Evolutionary conservation across 2,113 vertebrate genomes (phyloP).

Genomic region (Hystrix cristata): DNA sequence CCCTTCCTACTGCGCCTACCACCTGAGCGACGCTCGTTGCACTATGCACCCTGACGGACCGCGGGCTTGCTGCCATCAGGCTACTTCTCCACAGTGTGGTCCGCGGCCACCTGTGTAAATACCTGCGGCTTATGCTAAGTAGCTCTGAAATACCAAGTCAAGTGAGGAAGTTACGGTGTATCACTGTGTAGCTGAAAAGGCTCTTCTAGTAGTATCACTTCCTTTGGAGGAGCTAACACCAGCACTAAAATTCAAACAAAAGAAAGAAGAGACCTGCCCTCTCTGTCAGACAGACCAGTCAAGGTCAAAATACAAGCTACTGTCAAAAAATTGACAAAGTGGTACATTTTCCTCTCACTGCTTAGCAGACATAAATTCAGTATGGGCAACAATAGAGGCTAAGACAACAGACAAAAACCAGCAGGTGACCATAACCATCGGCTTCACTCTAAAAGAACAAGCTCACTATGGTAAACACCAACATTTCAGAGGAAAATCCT

Average conservation of each 20-base stretch:
- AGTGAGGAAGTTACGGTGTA: neutral
- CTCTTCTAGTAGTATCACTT: slow-evolving; percentile 55
- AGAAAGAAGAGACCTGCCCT: neutral
- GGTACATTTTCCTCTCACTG: neutral
- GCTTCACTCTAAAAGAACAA: neutral
- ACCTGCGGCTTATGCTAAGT: no score
- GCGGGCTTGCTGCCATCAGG: neutral
- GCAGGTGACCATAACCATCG: neutral
- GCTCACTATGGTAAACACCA: neutral
- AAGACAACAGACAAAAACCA: neutral
- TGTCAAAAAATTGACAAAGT: neutral
- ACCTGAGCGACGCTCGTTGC: neutral
- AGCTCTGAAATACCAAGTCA: neutral
- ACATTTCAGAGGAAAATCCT: neutral
- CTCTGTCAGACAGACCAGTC: neutral
- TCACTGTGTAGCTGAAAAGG: neutral
- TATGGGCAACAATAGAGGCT: neutral
- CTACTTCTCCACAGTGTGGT: neutral
- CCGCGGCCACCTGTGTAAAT: neutral
- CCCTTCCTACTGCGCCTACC: neutral
- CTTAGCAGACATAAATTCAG: neutral
- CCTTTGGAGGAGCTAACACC: slow-evolving; percentile 12
- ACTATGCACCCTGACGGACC: neutral
- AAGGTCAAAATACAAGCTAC: slow-evolving; percentile 7
- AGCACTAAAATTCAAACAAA: slow-evolving; percentile 56